A percentile compares a stretch with the other conserved stretches of the same genome.
Evolutionary conservation across 2,888 invertebrate genomes (phyloP).

Genomic region (Calephelis perditalis): DNA sequence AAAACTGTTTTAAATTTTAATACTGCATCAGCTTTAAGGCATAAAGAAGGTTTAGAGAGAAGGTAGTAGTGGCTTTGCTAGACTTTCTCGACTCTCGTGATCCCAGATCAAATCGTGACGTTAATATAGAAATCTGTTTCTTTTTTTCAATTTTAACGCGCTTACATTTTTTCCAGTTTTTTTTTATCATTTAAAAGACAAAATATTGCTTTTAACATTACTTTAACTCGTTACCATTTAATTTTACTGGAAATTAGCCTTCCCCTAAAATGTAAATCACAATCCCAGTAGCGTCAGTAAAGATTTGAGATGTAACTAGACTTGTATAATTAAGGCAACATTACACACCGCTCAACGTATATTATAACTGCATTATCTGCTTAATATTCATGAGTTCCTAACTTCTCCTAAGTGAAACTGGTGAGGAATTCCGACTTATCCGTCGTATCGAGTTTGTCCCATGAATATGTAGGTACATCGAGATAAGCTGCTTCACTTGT

Average conservation of each 20-base stretch:
- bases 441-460: conserved; percentile 45
- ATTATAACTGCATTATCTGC: conserved; percentile 68
- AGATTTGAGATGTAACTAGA: conserved; percentile 9
- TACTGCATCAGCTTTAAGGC: no score
- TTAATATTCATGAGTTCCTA: conserved; percentile 67
- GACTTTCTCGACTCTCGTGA: no score
- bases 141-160: no score
- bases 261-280: conserved; percentile 1
- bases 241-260: neutral
- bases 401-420: conserved; percentile 54
- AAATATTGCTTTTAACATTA: no score
- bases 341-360: conserved; percentile 29
- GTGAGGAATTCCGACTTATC: conserved; percentile 61
- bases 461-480: conserved; percentile 57
- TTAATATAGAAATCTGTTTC: no score
- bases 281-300: conserved; percentile 3
- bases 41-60: no score
- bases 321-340: conserved; percentile 6
- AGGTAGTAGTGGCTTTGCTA: no score
- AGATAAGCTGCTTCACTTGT: conserved; percentile 37
- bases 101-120: no score
- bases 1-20: no score
- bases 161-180: no score
- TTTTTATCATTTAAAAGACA: no score
- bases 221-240: neutral